Evolutionary conservation across 2,888 invertebrate genomes (phyloP), one percentile per base, ranked within the genome.

Genomic region (Lacanobia wlatinum): DNA sequence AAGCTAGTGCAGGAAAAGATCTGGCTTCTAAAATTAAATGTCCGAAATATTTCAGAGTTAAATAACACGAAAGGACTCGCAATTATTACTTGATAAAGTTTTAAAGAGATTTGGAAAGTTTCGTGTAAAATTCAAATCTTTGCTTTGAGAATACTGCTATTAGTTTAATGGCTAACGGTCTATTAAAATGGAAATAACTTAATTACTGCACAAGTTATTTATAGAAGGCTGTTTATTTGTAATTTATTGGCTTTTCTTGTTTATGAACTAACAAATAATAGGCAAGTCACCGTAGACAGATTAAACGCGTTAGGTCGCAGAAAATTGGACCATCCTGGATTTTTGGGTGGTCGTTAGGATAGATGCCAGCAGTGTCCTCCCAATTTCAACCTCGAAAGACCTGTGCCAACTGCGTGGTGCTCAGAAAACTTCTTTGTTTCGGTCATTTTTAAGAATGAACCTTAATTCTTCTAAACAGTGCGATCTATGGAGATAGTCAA

Each of bases 161-260:
- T 82, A 76, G 77, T 67, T 76, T 66, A 63, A 76, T 70, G 65
- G 53, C 23, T 70, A 63, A 63, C 16, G 55, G 70, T 55, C 46
- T 70, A 56, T 70, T 78, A 66, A 78, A 81, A 58, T 56, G 52
- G 18, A 56, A 75, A 81, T 82, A 65, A 78, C 43, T 69, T 55
- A 76, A 66, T 62, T 65, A 59, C 21, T 58, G 50, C 40, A 58
- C 34, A 34, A 80, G 75, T 40, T 68, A 40, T 48, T 48, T 40
- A n/a, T 56, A 52, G 9, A 18, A 16, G 7, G 1, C 52, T 12
- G n/a, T 62, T 53, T 63, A 28, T 23, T 61, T 43, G 1, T 43
- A 21, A n/a, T 59, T 38, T 14, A 59, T 40, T 40, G 21, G 38
- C 34, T 40, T 59, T 59, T 21, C n/a, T 14, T 40, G 58, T 59